Evolutionary conservation across 1,140 invertebrate genomes (phyloP).

Genomic region (Cecropterus lyciades): DNA sequence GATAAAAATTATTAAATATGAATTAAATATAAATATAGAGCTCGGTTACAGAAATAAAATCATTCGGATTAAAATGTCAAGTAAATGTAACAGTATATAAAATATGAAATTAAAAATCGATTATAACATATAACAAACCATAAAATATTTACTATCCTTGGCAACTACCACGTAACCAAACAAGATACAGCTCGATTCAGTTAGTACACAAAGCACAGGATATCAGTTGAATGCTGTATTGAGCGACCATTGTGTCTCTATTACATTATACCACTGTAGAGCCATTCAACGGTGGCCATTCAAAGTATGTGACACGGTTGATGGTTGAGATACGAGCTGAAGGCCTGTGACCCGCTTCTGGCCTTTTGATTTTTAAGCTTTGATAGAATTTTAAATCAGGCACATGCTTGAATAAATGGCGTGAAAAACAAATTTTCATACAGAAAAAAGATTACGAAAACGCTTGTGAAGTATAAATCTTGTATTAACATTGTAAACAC

Average conservation of each 20-base stretch:
- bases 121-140: too few relatives aligned
- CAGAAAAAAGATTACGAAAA: too few relatives aligned
- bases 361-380: conserved; percentile 29
- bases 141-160: too few relatives aligned
- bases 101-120: too few relatives aligned
- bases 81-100: too few relatives aligned
- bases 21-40: too few relatives aligned
- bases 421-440: not conserved
- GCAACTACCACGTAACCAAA: not conserved
- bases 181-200: conserved; percentile 7
- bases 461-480: too few relatives aligned
- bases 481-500: too few relatives aligned
- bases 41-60: too few relatives aligned
- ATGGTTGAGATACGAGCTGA: conserved; percentile 24
- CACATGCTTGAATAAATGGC: not conserved
- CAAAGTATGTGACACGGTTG: conserved; percentile 12
- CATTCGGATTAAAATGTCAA: too few relatives aligned
- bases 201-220: conserved; percentile 22
- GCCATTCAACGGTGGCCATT: conserved; percentile 24
- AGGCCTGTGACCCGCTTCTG: conserved; percentile 29
- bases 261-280: conserved; percentile 11
- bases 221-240: conserved; percentile 22
- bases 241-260: conserved; percentile 27
- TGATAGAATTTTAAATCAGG: conserved; percentile 23
- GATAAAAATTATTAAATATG: too few relatives aligned